phyloP scores from a whole-genome alignment of 2,888 invertebrate species.

The Rhogogaster chlorosoma region DNA sequence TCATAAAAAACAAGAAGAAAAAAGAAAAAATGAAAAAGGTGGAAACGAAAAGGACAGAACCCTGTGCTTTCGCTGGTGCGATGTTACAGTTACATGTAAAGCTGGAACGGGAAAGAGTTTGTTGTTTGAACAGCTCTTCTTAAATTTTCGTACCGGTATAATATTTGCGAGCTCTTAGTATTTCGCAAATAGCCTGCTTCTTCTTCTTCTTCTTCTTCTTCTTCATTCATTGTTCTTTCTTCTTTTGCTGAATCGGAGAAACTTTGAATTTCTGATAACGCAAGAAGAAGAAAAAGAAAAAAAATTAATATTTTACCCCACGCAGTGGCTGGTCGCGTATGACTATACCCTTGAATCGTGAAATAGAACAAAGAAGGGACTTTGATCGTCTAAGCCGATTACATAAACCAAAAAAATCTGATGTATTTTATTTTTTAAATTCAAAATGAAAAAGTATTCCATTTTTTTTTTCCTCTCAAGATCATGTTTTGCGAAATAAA shows the following conservation, averaged over 20 bases:
- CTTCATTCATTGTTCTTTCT: background rate
- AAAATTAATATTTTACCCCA: background rate
- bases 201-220: background rate
- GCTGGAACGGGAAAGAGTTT: background rate
- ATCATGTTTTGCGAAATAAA: no score
- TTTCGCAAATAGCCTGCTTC: background rate
- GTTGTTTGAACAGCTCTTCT: conserved; percentile 32
- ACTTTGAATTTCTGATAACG: background rate
- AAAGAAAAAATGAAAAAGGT: background rate
- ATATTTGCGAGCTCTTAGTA: background rate
- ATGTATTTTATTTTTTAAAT: no score
- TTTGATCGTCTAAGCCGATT: background rate
- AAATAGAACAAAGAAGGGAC: background rate
- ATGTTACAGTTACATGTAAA: background rate
- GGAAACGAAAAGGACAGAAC: background rate
- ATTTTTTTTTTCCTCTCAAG: no score
- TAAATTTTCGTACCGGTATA: conserved; percentile 14
- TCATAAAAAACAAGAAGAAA: background rate
- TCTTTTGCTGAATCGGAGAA: background rate
- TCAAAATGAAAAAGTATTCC: no score
- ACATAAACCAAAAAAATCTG: background rate
- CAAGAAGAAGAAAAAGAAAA: background rate
- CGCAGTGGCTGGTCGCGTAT: background rate
- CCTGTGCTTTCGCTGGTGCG: background rate
- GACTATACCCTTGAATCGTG: background rate